Evolutionary conservation across 2,113 vertebrate genomes (phyloP).

Genomic region (Pyxicephalus adspersus): DNA sequence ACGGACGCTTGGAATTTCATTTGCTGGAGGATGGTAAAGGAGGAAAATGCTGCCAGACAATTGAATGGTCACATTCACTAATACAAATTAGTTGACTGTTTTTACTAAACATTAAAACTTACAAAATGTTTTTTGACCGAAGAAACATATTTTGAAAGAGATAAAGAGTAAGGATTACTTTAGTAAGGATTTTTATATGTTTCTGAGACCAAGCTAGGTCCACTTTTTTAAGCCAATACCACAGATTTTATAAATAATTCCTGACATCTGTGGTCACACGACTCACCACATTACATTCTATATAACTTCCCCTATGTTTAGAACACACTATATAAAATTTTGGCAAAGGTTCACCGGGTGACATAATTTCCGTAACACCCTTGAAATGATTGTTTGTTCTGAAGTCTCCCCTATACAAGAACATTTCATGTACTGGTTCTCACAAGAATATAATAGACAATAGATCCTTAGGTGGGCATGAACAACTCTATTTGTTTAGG

Average conservation of each 20-base stretch:
- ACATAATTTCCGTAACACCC: conserved; percentile 54
- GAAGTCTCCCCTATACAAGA: conserved; percentile 37
- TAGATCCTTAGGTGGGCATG: conserved; percentile 50
- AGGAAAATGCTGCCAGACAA: too few relatives aligned
- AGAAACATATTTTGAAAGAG: too few relatives aligned
- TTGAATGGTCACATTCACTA: too few relatives aligned
- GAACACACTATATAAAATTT: conserved; percentile 43
- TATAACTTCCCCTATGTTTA: conserved; percentile 14
- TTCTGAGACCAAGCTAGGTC: too few relatives aligned
- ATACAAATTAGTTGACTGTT: too few relatives aligned
- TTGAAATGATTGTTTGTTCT: conserved; percentile 48
- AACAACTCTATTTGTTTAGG: conserved; percentile 20
- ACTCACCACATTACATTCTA: conserved; percentile 23
- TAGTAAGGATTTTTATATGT: too few relatives aligned
- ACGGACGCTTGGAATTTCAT: too few relatives aligned
- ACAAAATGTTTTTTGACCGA: too few relatives aligned
- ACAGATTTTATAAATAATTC: not conserved
- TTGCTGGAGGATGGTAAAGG: too few relatives aligned
- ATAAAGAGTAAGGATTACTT: too few relatives aligned
- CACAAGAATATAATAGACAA: conserved; percentile 50
- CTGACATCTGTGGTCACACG: not conserved
- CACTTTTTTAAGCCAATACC: not conserved
- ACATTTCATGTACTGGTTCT: conserved; percentile 36
- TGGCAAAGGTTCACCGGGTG: conserved; percentile 29
- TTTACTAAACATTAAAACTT: too few relatives aligned